Evolutionary conservation across 30 jellyfish, hydroid and myxozoan species (phyloP), one percentile per base, ranked within the genome.

Genomic region (Sanderia malayensis): DNA sequence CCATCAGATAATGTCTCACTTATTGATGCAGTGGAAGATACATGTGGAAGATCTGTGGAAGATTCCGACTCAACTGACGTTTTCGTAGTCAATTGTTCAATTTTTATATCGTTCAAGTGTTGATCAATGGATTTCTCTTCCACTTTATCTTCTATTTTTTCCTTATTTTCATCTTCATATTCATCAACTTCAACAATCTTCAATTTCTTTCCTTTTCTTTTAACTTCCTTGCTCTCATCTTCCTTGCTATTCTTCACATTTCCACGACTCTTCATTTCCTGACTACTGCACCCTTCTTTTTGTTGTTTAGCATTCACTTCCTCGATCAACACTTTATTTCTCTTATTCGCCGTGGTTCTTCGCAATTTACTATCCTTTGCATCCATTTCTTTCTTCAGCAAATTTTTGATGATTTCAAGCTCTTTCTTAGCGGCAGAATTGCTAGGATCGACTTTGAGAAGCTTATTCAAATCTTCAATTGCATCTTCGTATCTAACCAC

Each of bases 371-470:
- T 23, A 75, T 65, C 70, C 73, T 67, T 7, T 71, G 70, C 61
- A 47, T 79, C 53, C 62, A 9, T 47, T 17, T 68, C 73, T 29
- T 30, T 1, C 70, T 3, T 23, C 24, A 80, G 67, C 57, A 53
- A 80, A 46, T 66, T 88, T 55, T 92, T 86, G 67, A 82, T 71
- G 44, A 31, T 46, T 9, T 59, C 94, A 13, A 78, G 29, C 58
- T 82, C 96, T 53, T 77, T 74, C 83, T 63, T 79, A 9, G 96
- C 96, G 20, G 95, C 95, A 19, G 67, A 10, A 44, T 92, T 92
- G 25, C 26, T 46, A n/a, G 87, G 83, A 29, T 92, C 96, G 25
- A 74, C 10, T 33, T 67, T 61, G 74, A 85, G 46, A 47, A 92
- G 61, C 27, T 63, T 34, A 20, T 53, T 19, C 57, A 92, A 75